phyloP scores from a whole-genome alignment of 2,888 invertebrate genomes.

The Troides helena region DNA sequence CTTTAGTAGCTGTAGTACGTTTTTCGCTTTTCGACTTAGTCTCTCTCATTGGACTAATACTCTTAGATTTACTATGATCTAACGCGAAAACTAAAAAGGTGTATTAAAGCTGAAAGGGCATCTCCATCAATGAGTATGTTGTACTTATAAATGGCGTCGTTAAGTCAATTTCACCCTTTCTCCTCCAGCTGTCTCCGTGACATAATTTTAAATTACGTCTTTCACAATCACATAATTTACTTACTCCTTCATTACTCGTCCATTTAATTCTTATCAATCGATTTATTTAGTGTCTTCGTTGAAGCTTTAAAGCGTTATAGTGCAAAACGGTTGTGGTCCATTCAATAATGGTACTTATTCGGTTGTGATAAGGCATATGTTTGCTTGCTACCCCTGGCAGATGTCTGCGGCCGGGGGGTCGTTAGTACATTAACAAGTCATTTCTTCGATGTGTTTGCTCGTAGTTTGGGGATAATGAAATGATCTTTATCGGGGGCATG shows the following conservation, averaged over 20 bases:
- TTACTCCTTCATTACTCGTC: slow-evolving; percentile 21
- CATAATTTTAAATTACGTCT: neutral
- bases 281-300: slow-evolving; percentile 27
- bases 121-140: neutral
- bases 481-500: slow-evolving; percentile 29
- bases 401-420: slow-evolving; percentile 24
- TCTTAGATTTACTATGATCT: no score
- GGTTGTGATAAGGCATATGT: neutral
- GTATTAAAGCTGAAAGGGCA: no score
- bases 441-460: slow-evolving; percentile 27
- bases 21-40: no score
- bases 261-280: slow-evolving; percentile 26
- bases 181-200: slow-evolving; percentile 11
- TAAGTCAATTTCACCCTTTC: slow-evolving; percentile 4
- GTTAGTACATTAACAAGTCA: slow-evolving; percentile 29
- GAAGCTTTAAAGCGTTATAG: slow-evolving; percentile 14
- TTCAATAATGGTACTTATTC: neutral
- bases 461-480: slow-evolving; percentile 32
- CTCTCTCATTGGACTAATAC: no score
- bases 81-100: no score
- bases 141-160: neutral
- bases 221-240: slow-evolving; percentile 22
- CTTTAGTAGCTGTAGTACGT: no score
- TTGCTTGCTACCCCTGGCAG: slow-evolving; percentile 10
- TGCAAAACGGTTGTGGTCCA: neutral